These are phyloP conservation scores for Aphelenchoides bicaudatus DNA, from an alignment of 2,888 invertebrate species.

Conservation along the genomic window DNA sequence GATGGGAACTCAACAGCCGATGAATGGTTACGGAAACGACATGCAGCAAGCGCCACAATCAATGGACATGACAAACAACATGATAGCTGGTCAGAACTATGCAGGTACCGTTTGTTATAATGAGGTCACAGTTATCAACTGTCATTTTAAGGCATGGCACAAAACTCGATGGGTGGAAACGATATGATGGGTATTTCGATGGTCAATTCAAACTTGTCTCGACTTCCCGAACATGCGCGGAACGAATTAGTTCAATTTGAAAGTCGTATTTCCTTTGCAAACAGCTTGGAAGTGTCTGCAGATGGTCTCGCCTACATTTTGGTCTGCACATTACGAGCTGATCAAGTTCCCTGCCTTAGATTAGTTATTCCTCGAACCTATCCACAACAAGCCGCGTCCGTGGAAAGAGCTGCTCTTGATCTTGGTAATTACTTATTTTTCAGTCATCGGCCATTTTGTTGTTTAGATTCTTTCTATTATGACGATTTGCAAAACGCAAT, in stretches of 20 bases:
- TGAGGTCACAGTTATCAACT: too few relatives aligned
- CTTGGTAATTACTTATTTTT: conserved; percentile 37
- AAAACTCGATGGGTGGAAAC: conserved; percentile 1
- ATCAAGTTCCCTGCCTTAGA: conserved; percentile 47
- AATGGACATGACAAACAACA: conserved; percentile 11
- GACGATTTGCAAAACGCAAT: conserved; percentile 56
- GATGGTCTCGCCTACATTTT: conserved; percentile 34
- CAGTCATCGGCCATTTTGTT: background rate
- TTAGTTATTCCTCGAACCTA: conserved; percentile 49
- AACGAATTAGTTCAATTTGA: conserved; percentile 40
- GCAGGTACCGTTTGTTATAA: too few relatives aligned
- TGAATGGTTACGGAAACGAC: conserved; percentile 11
- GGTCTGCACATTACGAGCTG: conserved; percentile 42
- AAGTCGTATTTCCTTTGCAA: conserved; percentile 42
- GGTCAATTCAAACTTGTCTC: conserved; percentile 21
- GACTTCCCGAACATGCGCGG: conserved; percentile 35
- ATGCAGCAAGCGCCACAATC: conserved; percentile 15
- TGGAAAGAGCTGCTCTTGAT: conserved; percentile 48
- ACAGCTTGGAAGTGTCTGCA: conserved; percentile 34
- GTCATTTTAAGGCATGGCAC: background rate
- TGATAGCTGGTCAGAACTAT: background rate
- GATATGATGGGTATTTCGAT: conserved; percentile 12
- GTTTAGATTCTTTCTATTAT: conserved; percentile 49
- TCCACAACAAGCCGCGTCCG: conserved; percentile 41
- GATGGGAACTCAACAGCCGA: conserved; percentile 10